Percentiles rank a stretch among this genome's conserved stretches.
These are phyloP conservation scores for Enteromius unitaeniatus DNA, from an alignment of 2,797 vertebrate genomes.

Conservation along the genomic window DNA sequence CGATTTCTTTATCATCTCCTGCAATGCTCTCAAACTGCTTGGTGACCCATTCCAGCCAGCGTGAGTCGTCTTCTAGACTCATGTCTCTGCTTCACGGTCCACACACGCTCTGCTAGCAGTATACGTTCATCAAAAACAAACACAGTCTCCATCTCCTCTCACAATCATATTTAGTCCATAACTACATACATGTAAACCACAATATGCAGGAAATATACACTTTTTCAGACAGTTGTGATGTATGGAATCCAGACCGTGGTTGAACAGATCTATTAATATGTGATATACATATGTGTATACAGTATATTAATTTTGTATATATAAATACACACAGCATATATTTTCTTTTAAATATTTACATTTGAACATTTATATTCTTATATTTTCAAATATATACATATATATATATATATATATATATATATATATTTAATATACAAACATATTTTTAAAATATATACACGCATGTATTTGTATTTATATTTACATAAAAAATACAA, in stretches of 20 bases:
- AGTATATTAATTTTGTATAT: too few species aligned
- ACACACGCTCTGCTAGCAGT: background rate
- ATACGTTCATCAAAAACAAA: background rate
- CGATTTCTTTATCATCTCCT: constrained; percentile 83
- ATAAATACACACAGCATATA: too few species aligned
- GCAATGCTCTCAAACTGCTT: constrained; percentile 85
- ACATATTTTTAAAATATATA: too few species aligned
- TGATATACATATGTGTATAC: too few species aligned
- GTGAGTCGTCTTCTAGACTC: constrained; percentile 76
- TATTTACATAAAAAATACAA: too few species aligned
- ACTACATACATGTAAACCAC: background rate
- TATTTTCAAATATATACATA: too few species aligned
- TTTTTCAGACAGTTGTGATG: background rate
- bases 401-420: too few species aligned
- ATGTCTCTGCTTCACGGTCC: constrained; percentile 56
- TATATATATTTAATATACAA: too few species aligned
- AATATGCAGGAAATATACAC: background rate
- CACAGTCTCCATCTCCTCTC: background rate
- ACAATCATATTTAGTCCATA: background rate
- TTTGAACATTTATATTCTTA: too few species aligned
- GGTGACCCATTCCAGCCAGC: constrained; percentile 88
- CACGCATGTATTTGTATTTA: too few species aligned
- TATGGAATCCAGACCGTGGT: background rate
- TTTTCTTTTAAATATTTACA: too few species aligned
- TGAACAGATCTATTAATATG: background rate